Base-by-base conservation (phyloP, 1,140 invertebrate species). In the Aricia agestis region DNA sequence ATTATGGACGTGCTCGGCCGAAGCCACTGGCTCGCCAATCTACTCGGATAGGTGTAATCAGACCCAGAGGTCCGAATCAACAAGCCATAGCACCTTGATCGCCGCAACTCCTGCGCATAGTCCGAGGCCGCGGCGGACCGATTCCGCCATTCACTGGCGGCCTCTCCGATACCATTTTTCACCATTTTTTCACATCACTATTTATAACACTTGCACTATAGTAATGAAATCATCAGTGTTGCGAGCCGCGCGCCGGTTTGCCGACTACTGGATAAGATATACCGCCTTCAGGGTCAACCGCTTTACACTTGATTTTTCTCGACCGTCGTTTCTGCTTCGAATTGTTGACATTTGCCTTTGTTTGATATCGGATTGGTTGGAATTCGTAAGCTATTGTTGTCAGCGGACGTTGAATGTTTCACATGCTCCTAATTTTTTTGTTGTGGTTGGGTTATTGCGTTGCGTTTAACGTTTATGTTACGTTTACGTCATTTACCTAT, bases 131-230 rank as follows among this genome's bases (percentile, higher is more conserved):
- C 76, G 87, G 84, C 71, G 85, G 82, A 68, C 80, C 78, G 70
- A 79, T 78, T 63, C 79, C 81, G 72, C 83, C 82, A 71, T 81
- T 83, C 77, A 84, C 75, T 73, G 82, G 79, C 73, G 78, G 81
- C 78, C 80, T 83, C 76, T 92, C 90, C 81, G 83, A 84, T 83
- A 89, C 83, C 92, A 92, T 92, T 89, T 86, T 91, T 83, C 87
- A 89, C 74, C 81, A 83, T 83, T 81, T 83, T 73, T 79, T 73
- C 58, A 80, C 82, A 77, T 82, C 78, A 82, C 75, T 79, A 68
- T 77, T 41, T 6, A 69, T 45, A 78, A 76, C 76, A 77, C 72
- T 76, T 72, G 59, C 76, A 83, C 76, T 75, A 19, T 67, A 74
- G 65, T 42, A 75, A 65, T 32, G 65, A 63, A 73, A 74, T 66